Evolutionary conservation across 2,888 invertebrate genomes (phyloP).

Genomic region (Ctena decussata): DNA sequence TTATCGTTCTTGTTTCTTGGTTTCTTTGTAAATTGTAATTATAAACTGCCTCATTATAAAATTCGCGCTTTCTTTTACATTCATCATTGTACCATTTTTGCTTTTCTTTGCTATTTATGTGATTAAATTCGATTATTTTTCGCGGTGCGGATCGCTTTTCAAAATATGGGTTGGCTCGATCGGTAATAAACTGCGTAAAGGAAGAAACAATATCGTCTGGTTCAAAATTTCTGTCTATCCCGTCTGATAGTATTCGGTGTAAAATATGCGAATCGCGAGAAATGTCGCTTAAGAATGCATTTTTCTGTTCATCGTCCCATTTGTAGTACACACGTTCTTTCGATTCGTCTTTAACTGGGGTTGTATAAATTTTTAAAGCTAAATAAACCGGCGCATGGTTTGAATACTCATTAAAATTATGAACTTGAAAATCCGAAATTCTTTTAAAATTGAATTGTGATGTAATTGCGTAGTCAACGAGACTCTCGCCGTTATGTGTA

Average conservation of each 20-base stretch:
- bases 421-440: neutral
- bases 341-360: too few species aligned
- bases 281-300: neutral
- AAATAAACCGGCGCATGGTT: conserved; percentile 2
- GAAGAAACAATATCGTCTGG: neutral
- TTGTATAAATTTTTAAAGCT: neutral
- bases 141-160: neutral
- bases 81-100: neutral
- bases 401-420: conserved; percentile 24
- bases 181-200: neutral
- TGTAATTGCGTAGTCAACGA: conserved; percentile 18
- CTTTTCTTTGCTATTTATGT: neutral
- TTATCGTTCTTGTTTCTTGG: neutral
- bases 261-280: neutral
- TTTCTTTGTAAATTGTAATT: neutral
- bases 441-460: neutral
- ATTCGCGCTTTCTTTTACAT: neutral
- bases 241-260: neutral
- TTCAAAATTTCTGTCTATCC: neutral
- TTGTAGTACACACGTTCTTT: too few species aligned
- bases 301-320: neutral
- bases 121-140: neutral
- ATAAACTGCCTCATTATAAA: neutral
- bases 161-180: neutral
- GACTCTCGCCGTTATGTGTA: conserved; percentile 22